Percentiles rank a stretch among this genome's conserved stretches.
These are phyloP conservation scores for Gastrophryne carolinensis DNA, from an alignment of 2,797 vertebrate species.

Conservation along the genomic window DNA sequence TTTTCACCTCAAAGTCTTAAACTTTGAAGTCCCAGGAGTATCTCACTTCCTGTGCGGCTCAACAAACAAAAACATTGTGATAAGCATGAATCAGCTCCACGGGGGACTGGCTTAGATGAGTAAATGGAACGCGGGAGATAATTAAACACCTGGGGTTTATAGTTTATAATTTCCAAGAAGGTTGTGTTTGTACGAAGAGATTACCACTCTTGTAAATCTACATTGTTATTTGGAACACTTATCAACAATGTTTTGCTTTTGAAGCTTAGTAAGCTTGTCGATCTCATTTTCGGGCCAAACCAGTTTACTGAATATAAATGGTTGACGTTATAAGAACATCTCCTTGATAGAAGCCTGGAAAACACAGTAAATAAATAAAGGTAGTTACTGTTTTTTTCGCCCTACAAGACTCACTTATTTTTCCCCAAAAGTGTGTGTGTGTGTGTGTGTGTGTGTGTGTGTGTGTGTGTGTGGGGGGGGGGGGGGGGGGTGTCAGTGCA, in stretches of 20 bases:
- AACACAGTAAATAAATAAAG: no score
- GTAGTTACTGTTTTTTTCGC: no score
- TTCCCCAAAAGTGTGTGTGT: no score
- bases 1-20: background rate
- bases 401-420: no score
- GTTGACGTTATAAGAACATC: no score
- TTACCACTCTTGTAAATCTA: background rate
- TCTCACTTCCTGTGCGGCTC: background rate
- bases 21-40: background rate
- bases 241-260: background rate
- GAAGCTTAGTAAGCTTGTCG: background rate
- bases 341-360: no score
- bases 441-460: no score
- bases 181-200: background rate
- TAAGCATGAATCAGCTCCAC: conserved; percentile 9
- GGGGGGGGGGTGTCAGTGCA: no score
- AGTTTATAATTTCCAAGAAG: conserved; percentile 7
- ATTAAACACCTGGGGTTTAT: conserved; percentile 24
- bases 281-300: background rate
- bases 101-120: background rate
- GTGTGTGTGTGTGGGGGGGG: no score
- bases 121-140: background rate
- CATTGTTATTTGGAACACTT: background rate
- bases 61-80: background rate
- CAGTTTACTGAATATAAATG: no score